Evolutionary conservation across 2,797 vertebrate genomes (phyloP), one percentile per base, ranked within the genome.

Genomic region (Tadarida brasiliensis): DNA sequence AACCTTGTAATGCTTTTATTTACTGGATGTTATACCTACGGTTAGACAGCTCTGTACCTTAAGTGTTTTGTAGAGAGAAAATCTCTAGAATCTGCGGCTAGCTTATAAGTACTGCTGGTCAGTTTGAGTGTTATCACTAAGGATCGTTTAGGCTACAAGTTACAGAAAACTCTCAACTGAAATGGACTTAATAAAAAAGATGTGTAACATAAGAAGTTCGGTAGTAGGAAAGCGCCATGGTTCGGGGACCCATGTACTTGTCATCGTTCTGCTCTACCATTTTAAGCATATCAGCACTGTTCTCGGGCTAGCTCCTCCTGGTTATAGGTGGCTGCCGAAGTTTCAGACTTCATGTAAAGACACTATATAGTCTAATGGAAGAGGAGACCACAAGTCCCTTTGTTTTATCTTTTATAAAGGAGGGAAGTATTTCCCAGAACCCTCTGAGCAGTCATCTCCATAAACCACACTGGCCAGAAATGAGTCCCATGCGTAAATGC

Each of bases 1-100:
- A 93, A 26, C 24, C 83, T 54, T 77, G 35, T 12, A 70, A 89
- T 93, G 30, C 24, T 82, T 1, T 67, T 61, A 59, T 10, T 93
- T 67, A 88, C 1, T 82, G 39, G 28, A 77, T 93, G 59, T 49
- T 65, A 35, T 61, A 67, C 49, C 11, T 76, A 4, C 12, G 78
- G 54, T 49, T 47, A 80, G n/a, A 61, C 8, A 87, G 19, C 28
- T 84, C 26, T 76, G 10, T 16, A 39, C 10, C 16, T 61, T 20
- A 65, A 78, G 24, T 47, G 16, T 83, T 95, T 24, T 85, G 16
- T 68, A 54, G 49, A 78, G 51, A 87, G 90, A 82, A 80, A 93
- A 63, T 68, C 49, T 89, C 70, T 57, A 87, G 35, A 94, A 78
- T 93, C 57, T 88, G 51, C 87, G 74, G 28, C 33, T 35, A 95